Base-by-base conservation (phyloP, 2,113 vertebrate genomes). In the Psittacus erithacus region DNA sequence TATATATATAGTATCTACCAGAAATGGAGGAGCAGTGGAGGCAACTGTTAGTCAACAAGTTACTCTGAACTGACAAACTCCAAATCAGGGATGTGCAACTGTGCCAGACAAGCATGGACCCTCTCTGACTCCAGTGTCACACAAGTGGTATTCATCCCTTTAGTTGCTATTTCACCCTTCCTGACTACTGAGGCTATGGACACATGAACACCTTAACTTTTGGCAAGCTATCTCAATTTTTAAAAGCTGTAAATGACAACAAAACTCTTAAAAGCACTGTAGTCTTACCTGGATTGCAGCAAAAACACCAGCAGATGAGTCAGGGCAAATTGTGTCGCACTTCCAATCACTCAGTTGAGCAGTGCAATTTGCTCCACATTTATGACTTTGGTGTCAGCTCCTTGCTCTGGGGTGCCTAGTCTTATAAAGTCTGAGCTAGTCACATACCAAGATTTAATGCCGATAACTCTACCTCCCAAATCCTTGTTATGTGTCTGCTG, bases 301-400 rank as follows among this genome's bases (percentile, higher is more conserved):
- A 81, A 94, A 92, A 93, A 3, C 76, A 92, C 43, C 73, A 84
- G 46, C 2, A 0, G 68, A 92, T 93, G 91, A 81, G 50, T 64
- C 9, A n/a, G 55, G 60, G 77, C 29, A 91, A 91, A 82, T 81
- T 23, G 35, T 82, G 83, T 92, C 80, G 91, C 60, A 64, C 29
- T 91, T 94, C 73, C 86, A 88, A 75, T 93, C 80, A 19, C 76
- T 63, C 67, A 62, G 69, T 91, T 64, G 64, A 81, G 86, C 83
- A 43, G 83, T 70, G 71, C 63, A 83, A 96, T 96, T 94, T 93
- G 76, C 76, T 91, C 74, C 82, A 75, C 43, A 62, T 96, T 91
- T 95, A 64, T 83, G 80, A 63, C 74, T 97, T 86, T 4, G 7
- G 33, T 84, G 83, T 92, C 80, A 88, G 55, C 60, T 92, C 25